phyloP scores from a whole-genome alignment of 2,888 invertebrate species.

The Epinotia nisella region DNA sequence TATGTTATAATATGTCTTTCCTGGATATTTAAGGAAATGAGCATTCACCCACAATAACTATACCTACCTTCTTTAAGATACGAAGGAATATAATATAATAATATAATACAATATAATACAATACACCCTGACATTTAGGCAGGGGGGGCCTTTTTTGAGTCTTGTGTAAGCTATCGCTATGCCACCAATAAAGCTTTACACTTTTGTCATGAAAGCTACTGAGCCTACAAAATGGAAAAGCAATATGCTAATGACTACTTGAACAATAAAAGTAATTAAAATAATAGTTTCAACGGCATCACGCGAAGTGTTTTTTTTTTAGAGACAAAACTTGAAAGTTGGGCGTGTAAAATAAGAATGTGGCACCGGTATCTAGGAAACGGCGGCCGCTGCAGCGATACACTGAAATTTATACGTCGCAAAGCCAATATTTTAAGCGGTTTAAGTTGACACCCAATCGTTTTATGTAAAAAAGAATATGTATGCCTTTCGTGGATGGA shows the following conservation, averaged over 20 bases:
- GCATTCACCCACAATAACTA: too few relatives aligned
- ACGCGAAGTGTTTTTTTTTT: conserved; percentile 73
- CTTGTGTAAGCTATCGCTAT: conserved; percentile 53
- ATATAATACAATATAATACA: too few relatives aligned
- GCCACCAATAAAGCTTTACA: conserved; percentile 57
- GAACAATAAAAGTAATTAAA: conserved; percentile 80
- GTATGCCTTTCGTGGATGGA: conserved; percentile 73
- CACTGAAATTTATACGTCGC: conserved; percentile 60
- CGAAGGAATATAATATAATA: too few relatives aligned
- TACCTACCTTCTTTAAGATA: too few relatives aligned
- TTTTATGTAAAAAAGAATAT: conserved; percentile 76
- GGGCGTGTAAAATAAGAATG: conserved; percentile 49
- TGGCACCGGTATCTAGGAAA: conserved; percentile 56
- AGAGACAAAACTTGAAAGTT: conserved; percentile 60
- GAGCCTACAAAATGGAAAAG: conserved; percentile 59
- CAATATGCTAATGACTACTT: conserved; percentile 68
- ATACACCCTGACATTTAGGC: too few relatives aligned
- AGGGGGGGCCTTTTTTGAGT: too few relatives aligned
- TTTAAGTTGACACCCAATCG: conserved; percentile 70
- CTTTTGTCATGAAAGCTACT: conserved; percentile 63
- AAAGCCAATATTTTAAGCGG: conserved; percentile 64
- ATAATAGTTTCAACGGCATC: conserved; percentile 74
- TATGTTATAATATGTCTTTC: too few relatives aligned
- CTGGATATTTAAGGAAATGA: too few relatives aligned
- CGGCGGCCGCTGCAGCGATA: conserved; percentile 50